A percentile compares a stretch with the other conserved stretches of the same genome.
Evolutionary conservation across 2,888 invertebrate species (phyloP).

Genomic region (Slavum lentiscoides): DNA sequence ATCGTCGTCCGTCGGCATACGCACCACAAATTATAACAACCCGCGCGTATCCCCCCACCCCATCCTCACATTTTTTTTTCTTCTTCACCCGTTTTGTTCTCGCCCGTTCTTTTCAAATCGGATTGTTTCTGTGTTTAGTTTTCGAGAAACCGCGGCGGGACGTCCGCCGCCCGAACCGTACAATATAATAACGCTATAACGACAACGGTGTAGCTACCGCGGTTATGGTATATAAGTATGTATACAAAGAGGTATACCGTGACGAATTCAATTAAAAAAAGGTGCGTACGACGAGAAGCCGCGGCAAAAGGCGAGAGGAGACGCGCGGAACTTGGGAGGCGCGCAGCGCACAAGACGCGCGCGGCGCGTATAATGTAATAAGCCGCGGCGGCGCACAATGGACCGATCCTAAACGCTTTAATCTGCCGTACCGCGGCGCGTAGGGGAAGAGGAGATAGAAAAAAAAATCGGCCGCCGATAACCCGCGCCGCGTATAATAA

Average conservation of each 20-base stretch:
- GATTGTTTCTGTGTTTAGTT: conserved; percentile 51
- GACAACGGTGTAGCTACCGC: not conserved
- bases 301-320: conserved; percentile 31
- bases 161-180: conserved; percentile 6
- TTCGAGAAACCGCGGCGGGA: conserved; percentile 37
- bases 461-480: no score
- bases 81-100: not conserved
- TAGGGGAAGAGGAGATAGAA: no score
- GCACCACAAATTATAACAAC: not conserved
- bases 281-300: conserved; percentile 16
- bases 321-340: not conserved
- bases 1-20: no score
- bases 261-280: conserved; percentile 41
- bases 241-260: not conserved
- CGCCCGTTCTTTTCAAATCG: not conserved
- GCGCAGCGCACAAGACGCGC: no score
- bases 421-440: not conserved
- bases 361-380: no score
- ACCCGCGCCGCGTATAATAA: no score
- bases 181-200: not conserved
- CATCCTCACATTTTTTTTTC: not conserved
- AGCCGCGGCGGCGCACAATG: not conserved
- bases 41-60: not conserved
- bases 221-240: conserved; percentile 24
- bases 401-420: conserved; percentile 4